Conservation (phyloP, 2,888 invertebrate genomes). For the Drepana falcataria region DNA sequence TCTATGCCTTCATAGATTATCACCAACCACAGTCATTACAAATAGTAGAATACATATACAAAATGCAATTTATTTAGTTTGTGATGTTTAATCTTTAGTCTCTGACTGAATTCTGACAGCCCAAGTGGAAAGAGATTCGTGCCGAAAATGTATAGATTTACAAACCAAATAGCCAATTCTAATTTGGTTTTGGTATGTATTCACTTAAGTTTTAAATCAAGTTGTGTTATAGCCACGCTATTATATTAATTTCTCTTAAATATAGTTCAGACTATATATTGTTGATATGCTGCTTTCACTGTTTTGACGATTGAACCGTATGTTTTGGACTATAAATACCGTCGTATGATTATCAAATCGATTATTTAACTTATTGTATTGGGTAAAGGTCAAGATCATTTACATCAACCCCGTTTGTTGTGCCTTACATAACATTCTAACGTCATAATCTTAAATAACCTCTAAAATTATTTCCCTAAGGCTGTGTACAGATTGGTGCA, state of each 20-base stretch:
- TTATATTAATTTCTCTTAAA: background rate
- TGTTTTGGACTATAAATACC: background rate
- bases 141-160: slow-evolving; percentile 74
- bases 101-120: slow-evolving; percentile 59
- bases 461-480: slow-evolving; percentile 32
- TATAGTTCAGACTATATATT: background rate
- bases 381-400: slow-evolving; percentile 14
- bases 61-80: slow-evolving; percentile 6
- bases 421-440: slow-evolving; percentile 68
- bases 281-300: slow-evolving; percentile 5
- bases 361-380: slow-evolving; percentile 6
- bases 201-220: slow-evolving; percentile 3
- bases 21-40: no score
- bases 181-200: slow-evolving; percentile 64
- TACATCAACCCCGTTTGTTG: slow-evolving; percentile 44
- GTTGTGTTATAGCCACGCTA: slow-evolving; percentile 1
- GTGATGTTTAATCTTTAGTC: slow-evolving; percentile 27
- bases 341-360: slow-evolving; percentile 4
- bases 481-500: slow-evolving; percentile 20
- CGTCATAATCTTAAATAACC: slow-evolving; percentile 65
- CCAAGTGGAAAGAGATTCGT: slow-evolving; percentile 56
- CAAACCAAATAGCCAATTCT: slow-evolving; percentile 59
- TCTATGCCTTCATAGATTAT: no score
- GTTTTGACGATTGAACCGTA: slow-evolving; percentile 24
- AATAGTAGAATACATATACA: no score